These are phyloP conservation scores for Helicolenus hilgendorfi DNA, from an alignment of 2,797 vertebrate species.

Conservation along the genomic window DNA sequence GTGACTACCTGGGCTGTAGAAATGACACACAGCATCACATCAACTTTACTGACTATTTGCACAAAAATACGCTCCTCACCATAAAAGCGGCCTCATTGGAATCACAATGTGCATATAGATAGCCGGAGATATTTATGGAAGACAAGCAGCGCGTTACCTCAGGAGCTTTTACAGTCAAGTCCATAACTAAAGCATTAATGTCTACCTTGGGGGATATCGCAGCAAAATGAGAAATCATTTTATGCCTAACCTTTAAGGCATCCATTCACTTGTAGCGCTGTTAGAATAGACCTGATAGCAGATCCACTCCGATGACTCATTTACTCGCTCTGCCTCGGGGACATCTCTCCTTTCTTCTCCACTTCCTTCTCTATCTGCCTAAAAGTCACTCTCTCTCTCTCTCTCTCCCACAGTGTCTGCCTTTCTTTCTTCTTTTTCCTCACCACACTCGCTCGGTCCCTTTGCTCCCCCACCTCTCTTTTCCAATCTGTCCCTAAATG, in stretches of 20 bases:
- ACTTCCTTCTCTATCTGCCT: slow-evolving; percentile 9
- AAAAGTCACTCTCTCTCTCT: background rate
- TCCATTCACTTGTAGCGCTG: slow-evolving; percentile 77
- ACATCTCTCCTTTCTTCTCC: slow-evolving; percentile 44
- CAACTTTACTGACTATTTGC: slow-evolving; percentile 69
- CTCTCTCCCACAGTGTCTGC: background rate
- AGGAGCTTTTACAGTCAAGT: slow-evolving; percentile 78
- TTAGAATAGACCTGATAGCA: slow-evolving; percentile 77
- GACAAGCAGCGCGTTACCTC: slow-evolving; percentile 63
- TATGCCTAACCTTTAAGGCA: slow-evolving; percentile 83
- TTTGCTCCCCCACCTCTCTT: background rate
- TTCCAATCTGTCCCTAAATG: slow-evolving; percentile 13
- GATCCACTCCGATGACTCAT: slow-evolving; percentile 79
- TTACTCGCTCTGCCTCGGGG: slow-evolving; percentile 76
- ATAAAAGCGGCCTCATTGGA: slow-evolving; percentile 55
- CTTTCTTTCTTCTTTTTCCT: background rate
- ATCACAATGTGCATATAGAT: slow-evolving; percentile 64
- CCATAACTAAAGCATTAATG: slow-evolving; percentile 86
- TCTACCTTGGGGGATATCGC: slow-evolving; percentile 78
- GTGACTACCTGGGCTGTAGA: slow-evolving; percentile 70
- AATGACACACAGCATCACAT: slow-evolving; percentile 73
- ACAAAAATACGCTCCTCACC: slow-evolving; percentile 53
- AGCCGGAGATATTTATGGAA: slow-evolving; percentile 68
- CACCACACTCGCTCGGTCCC: background rate
- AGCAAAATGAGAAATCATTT: slow-evolving; percentile 84